Base-by-base conservation (phyloP, 1,140 invertebrate species). In the Agrilus planipennis region DNA sequence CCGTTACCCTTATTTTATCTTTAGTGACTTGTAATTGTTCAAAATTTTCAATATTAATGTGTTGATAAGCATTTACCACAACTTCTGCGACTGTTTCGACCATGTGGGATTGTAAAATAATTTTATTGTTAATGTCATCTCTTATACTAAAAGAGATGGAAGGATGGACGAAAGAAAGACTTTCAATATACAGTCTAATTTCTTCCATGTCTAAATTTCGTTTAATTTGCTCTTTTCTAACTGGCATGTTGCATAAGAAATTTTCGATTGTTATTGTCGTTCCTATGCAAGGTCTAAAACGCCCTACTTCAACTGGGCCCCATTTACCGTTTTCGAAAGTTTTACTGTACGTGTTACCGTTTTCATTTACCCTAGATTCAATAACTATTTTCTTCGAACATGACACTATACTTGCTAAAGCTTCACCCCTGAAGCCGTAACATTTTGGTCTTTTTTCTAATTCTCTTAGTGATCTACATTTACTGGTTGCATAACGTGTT, bases 351-450 rank as follows among this genome's bases (percentile, higher is more conserved):
- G 75, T 77, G 27, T 66, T 43, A 12, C 59, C 52, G 10, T 49
- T 55, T 10, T 53, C 35, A 34, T 52, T 44, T 35, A 57, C 41
- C 39, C 68, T 64, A 11, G 76, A 69, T n/a, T 58, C 65, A 42
- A 81, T 70, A 48, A 67, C 70, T 17, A 80, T 52, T 32, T 60
- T 53, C 42, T 64, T 54, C 10, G 71, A 69, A n/a, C 75, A 50
- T 40, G 71, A 63, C 25, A 68, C 56, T 14, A 81, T 66, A 53
- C 69, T 79, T 7, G 77, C 68, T 25, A 82, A 53, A 32, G 75
- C 68, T 61, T 80, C 72, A n/a, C 78, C 78, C 42, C 71, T 56
- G 51, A 62, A 79, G 9, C 78, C 78, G 66, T 71, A 77, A 39
- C 64, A 63, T 45, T 61, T 63, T 2, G 71, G 52, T 41, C 65